phyloP scores from a whole-genome alignment of 2,797 vertebrate genomes.

The Gambelia wislizenii region DNA sequence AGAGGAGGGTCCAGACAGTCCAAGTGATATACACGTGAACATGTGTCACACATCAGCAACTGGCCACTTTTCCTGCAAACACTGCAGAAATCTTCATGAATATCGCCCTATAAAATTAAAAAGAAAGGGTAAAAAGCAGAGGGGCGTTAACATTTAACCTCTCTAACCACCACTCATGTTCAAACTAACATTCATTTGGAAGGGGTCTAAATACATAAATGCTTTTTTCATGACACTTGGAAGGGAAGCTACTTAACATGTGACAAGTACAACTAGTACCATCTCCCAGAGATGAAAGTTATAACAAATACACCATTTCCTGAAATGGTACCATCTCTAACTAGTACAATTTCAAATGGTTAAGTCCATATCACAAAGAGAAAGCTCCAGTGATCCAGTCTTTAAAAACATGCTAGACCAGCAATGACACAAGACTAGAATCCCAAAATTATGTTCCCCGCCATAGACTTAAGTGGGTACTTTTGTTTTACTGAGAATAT shows the following conservation, averaged over 20 bases:
- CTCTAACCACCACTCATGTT: constrained; percentile 47
- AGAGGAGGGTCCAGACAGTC: constrained; percentile 99
- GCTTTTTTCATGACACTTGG: constrained; percentile 7
- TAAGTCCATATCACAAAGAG: neutral
- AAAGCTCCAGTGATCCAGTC: neutral
- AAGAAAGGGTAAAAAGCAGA: constrained; percentile 52
- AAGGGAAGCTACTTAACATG: constrained; percentile 19
- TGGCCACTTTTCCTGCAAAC: constrained; percentile 99
- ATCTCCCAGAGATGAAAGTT: constrained; percentile 4
- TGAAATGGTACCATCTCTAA: constrained; percentile 23
- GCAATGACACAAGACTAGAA: neutral
- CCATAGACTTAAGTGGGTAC: too few relatives aligned
- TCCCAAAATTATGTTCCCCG: too few relatives aligned
- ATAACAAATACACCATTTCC: constrained; percentile 22
- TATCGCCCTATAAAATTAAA: constrained; percentile 92
- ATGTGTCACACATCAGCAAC: constrained; percentile 99
- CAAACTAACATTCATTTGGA: constrained; percentile 28
- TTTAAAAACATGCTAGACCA: neutral
- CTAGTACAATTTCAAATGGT: neutral
- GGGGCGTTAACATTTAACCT: constrained; percentile 62
- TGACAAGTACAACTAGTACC: neutral
- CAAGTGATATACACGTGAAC: constrained; percentile 99
- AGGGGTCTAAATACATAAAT: constrained; percentile 20
- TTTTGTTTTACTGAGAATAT: neutral
- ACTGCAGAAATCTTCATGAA: constrained; percentile 99